Conservation (phyloP, 2,113 vertebrate species). For the Actinemys pallida region DNA sequence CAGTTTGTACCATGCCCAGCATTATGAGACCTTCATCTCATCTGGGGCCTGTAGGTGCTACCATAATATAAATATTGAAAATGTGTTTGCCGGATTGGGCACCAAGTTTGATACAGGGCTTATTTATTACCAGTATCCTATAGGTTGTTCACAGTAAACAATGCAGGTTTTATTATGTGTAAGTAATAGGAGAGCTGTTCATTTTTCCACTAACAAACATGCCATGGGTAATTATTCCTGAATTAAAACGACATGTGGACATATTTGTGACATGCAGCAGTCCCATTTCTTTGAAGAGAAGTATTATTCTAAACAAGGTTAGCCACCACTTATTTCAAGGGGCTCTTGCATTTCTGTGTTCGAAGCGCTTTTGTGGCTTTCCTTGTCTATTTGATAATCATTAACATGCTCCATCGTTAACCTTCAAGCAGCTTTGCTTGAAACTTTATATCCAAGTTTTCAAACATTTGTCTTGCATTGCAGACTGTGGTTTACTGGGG, state of each 20-base stretch:
- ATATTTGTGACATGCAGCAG: conserved; percentile 67
- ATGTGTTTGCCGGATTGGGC: conserved; percentile 35
- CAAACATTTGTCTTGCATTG: conserved; percentile 68
- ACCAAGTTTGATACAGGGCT: conserved; percentile 60
- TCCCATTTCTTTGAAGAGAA: conserved; percentile 65
- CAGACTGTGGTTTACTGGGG: conserved; percentile 77
- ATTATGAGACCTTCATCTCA: not conserved
- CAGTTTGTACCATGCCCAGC: not conserved
- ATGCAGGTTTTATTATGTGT: conserved; percentile 63
- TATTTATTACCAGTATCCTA: conserved; percentile 69
- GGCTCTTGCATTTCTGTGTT: conserved; percentile 64
- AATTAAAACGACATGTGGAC: conserved; percentile 70
- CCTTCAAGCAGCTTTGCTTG: conserved; percentile 70
- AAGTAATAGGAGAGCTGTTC: conserved; percentile 57
- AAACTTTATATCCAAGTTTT: conserved; percentile 70
- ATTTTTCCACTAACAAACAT: conserved; percentile 72
- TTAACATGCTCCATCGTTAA: conserved; percentile 73
- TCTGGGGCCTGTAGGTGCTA: conserved; percentile 51
- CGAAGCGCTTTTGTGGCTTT: conserved; percentile 55
- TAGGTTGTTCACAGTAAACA: conserved; percentile 51
- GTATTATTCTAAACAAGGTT: conserved; percentile 65
- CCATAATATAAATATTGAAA: conserved; percentile 55
- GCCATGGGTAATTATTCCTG: conserved; percentile 68
- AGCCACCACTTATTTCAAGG: conserved; percentile 71
- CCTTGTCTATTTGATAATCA: conserved; percentile 76